Evolutionary conservation across 2,888 invertebrate genomes (phyloP).

Genomic region (Drosophila robusta): DNA sequence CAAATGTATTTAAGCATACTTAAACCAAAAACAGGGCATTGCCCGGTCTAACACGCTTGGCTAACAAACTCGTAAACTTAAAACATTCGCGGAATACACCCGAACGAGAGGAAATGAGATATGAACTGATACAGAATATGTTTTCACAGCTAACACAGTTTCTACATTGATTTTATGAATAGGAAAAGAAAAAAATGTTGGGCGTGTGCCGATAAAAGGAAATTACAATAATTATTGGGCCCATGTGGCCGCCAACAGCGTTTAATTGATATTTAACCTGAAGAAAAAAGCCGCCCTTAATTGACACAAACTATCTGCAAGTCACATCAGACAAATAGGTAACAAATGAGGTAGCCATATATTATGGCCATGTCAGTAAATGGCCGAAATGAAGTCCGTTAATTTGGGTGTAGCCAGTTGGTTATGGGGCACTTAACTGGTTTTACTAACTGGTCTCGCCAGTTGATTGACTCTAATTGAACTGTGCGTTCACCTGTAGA

Average conservation of each 20-base stretch:
- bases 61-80: not conserved
- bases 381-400: slow-evolving; percentile 1
- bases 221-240: slow-evolving; percentile 1
- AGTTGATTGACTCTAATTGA: slow-evolving; percentile 34
- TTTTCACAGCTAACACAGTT: slow-evolving; percentile 1
- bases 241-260: not conserved
- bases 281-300: not conserved
- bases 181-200: not conserved
- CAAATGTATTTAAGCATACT: no score
- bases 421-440: slow-evolving; percentile 12
- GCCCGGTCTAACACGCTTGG: not conserved
- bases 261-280: slow-evolving; percentile 4
- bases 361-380: slow-evolving; percentile 15
- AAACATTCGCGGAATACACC: not conserved
- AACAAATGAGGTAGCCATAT: slow-evolving; percentile 22
- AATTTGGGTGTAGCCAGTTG: slow-evolving; percentile 5
- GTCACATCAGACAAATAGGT: slow-evolving; percentile 18
- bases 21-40: not conserved
- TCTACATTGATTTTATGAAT: not conserved
- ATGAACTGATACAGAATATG: not conserved
- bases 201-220: not conserved
- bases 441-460: slow-evolving; percentile 17
- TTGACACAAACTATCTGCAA: slow-evolving; percentile 6
- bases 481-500: slow-evolving; percentile 21
- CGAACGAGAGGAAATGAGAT: slow-evolving; percentile 10